These are phyloP conservation scores for Falcunculus frontatus DNA, from an alignment of 2,113 vertebrate species.

Conservation along the genomic window DNA sequence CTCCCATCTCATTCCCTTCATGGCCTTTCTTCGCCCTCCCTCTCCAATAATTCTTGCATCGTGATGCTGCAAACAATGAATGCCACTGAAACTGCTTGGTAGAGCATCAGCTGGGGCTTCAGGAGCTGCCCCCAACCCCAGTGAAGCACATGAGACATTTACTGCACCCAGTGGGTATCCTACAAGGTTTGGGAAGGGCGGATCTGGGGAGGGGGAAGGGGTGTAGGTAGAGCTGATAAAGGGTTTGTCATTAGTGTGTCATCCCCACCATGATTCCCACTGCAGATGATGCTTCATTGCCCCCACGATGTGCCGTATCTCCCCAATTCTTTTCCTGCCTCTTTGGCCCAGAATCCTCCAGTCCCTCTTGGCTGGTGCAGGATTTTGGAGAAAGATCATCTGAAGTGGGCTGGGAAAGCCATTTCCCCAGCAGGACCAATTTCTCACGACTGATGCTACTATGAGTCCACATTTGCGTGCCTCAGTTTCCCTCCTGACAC, in stretches of 20 bases:
- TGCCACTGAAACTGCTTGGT: background rate
- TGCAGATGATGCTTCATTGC: background rate
- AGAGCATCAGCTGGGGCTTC: background rate
- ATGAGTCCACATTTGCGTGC: accelerated
- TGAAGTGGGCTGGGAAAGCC: background rate
- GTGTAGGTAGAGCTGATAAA: background rate
- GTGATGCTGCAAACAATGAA: background rate
- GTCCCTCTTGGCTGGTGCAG: background rate
- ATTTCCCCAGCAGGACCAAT: background rate
- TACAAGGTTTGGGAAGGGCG: background rate
- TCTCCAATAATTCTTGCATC: background rate
- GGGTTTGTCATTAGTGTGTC: background rate
- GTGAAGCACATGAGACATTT: accelerated
- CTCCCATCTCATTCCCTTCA: background rate
- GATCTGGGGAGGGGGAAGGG: background rate
- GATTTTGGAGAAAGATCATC: background rate
- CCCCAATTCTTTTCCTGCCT: background rate
- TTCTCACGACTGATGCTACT: background rate
- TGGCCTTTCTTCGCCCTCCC: background rate
- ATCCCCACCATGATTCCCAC: accelerated
- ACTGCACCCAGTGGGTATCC: background rate
- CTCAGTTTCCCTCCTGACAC: background rate
- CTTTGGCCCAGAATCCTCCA: background rate
- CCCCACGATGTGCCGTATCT: background rate
- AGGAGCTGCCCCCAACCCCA: background rate